These are phyloP conservation scores for Leptinotarsa rubiginosa DNA, from an alignment of 2,888 invertebrate species.

Conservation along the genomic window DNA sequence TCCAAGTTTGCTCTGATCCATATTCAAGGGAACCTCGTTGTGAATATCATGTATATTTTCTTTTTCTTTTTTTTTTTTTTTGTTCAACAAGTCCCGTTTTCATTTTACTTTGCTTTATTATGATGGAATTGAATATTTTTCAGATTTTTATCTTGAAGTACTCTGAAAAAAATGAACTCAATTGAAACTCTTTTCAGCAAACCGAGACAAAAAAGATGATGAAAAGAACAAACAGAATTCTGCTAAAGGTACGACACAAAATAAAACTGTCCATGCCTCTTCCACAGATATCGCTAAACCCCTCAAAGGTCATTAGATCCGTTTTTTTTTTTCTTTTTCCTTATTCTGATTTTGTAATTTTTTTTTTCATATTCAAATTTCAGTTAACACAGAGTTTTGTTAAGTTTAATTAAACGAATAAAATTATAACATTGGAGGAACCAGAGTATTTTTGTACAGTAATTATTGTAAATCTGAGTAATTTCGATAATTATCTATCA, in stretches of 20 bases:
- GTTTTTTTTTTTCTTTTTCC: slow-evolving; percentile 44
- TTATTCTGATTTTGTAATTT: slow-evolving; percentile 39
- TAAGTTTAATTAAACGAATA: slow-evolving; percentile 38
- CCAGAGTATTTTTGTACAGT: slow-evolving; percentile 33
- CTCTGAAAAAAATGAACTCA: slow-evolving; percentile 26
- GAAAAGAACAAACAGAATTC: slow-evolving; percentile 63
- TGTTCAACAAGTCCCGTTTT: not conserved
- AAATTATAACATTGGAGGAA: slow-evolving; percentile 28
- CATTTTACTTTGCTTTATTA: not conserved
- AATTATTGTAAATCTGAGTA: slow-evolving; percentile 29
- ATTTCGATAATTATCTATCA: not conserved
- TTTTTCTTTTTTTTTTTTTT: too few relatives aligned
- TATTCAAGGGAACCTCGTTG: too few relatives aligned
- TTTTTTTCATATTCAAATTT: slow-evolving; percentile 46
- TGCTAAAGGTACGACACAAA: slow-evolving; percentile 62
- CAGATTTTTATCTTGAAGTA: not conserved
- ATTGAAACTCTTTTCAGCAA: slow-evolving; percentile 60
- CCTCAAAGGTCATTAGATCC: slow-evolving; percentile 53
- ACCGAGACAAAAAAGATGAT: slow-evolving; percentile 63
- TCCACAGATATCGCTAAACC: slow-evolving; percentile 51
- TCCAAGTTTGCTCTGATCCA: too few relatives aligned
- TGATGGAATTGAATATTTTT: slow-evolving; percentile 10
- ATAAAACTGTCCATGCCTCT: slow-evolving; percentile 58
- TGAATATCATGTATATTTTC: too few relatives aligned
- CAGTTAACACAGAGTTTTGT: slow-evolving; percentile 49